Conservation (phyloP, 1,140 invertebrate species). For the Neocloeon triangulifer region DNA sequence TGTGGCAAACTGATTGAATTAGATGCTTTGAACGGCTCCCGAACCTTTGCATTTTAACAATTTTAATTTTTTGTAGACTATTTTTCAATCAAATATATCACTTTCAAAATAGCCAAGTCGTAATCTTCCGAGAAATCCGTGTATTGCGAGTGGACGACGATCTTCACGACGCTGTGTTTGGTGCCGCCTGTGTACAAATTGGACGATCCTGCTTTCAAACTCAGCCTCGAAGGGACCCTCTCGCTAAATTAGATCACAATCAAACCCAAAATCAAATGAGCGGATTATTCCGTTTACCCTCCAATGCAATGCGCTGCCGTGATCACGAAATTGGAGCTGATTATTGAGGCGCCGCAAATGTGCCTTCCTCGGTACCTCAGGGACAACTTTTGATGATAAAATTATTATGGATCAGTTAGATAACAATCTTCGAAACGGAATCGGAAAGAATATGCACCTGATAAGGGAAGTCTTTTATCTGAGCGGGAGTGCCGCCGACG, state of each 20-base stretch:
- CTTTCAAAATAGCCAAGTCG: constrained; percentile 1
- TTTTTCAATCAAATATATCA: too few species aligned
- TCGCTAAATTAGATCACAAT: neutral
- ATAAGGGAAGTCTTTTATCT: constrained; percentile 16
- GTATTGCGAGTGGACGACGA: constrained; percentile 5
- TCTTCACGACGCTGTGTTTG: constrained; percentile 1
- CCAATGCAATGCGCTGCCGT: constrained; percentile 27
- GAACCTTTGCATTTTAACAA: too few species aligned
- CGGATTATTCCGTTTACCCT: constrained; percentile 11
- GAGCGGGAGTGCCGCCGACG: constrained; percentile 13
- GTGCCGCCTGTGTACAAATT: neutral
- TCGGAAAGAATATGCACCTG: constrained; percentile 13
- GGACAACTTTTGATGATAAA: constrained; percentile 14
- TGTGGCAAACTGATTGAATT: constrained; percentile 13
- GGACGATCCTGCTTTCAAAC: neutral
- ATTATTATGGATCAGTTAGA: too few species aligned
- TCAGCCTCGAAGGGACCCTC: neutral
- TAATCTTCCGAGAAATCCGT: constrained; percentile 2
- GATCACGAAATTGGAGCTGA: constrained; percentile 19
- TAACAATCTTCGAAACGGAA: neutral
- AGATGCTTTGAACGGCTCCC: neutral
- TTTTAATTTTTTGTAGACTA: too few species aligned
- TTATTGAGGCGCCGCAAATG: constrained; percentile 24
- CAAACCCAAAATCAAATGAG: neutral
- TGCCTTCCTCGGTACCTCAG: constrained; percentile 14